phyloP scores from a whole-genome alignment of 2,888 invertebrate genomes.

The Craniophora ligustri region DNA sequence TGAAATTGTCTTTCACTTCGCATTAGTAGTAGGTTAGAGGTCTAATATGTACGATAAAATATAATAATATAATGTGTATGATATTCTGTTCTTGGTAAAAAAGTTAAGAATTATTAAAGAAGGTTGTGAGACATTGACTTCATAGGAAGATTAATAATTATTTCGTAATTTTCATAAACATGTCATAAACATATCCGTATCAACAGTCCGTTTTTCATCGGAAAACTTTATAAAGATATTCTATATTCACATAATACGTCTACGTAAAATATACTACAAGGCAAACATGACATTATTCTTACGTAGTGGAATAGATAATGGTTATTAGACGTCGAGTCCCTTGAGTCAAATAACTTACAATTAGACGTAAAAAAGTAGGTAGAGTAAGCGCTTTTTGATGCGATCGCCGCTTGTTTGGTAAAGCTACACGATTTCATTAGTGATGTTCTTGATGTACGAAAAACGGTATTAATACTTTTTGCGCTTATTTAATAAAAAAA shows the following conservation, averaged over 20 bases:
- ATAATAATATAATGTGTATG: too few relatives aligned
- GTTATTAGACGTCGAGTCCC: conserved; percentile 51
- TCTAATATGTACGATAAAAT: conserved; percentile 23
- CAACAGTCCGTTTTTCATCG: too few relatives aligned
- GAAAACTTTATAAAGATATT: too few relatives aligned
- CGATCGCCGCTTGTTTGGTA: conserved; percentile 74
- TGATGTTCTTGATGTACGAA: conserved; percentile 68
- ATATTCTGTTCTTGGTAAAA: too few relatives aligned
- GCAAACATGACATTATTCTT: conserved; percentile 51
- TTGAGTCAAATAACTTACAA: conserved; percentile 74
- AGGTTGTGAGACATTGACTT: too few relatives aligned
- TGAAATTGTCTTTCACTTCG: conserved; percentile 38
- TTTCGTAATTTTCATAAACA: too few relatives aligned
- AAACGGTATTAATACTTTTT: conserved; percentile 29
- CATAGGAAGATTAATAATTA: too few relatives aligned
- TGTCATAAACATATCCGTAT: too few relatives aligned
- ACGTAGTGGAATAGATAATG: conserved; percentile 49
- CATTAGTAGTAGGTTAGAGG: conserved; percentile 7
- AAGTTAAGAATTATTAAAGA: too few relatives aligned
- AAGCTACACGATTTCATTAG: conserved; percentile 80
- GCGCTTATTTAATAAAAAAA: conserved; percentile 21
- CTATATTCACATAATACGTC: too few relatives aligned
- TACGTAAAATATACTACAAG: conserved; percentile 24
- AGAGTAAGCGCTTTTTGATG: conserved; percentile 81
- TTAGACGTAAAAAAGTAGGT: conserved; percentile 73